A percentile compares a stretch with the other conserved stretches of the same genome.
Evolutionary conservation across 2,797 vertebrate genomes (phyloP).

Genomic region (Mionectes olivaceus): DNA sequence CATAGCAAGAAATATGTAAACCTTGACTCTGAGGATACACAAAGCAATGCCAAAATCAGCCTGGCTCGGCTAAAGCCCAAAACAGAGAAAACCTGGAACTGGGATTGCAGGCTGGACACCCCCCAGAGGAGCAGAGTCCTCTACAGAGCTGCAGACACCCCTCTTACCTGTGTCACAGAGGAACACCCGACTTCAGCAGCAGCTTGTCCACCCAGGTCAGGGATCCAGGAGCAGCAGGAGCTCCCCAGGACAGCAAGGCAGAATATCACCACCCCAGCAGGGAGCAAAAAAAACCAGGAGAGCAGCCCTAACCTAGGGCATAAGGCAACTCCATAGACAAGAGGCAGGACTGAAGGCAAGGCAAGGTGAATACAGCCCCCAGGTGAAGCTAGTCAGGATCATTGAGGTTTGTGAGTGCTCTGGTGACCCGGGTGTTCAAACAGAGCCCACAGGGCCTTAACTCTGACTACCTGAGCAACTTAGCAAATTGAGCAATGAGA

Average conservation of each 20-base stretch:
- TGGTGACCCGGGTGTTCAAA: neutral
- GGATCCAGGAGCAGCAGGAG: neutral
- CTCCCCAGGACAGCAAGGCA: neutral
- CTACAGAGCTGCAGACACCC: neutral
- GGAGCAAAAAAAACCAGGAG: neutral
- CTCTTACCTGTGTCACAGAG: neutral
- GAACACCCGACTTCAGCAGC: neutral
- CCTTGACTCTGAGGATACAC: neutral
- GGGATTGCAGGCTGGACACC: neutral
- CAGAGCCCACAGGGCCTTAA: neutral
- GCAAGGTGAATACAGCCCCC: neutral
- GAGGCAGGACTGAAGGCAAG: neutral
- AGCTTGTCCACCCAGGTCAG: neutral
- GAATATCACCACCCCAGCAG: neutral
- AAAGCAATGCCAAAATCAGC: neutral
- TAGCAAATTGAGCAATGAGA: neutral
- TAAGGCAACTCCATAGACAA: fast-evolving
- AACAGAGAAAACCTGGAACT: neutral
- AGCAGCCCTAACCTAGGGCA: neutral
- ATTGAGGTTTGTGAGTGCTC: neutral
- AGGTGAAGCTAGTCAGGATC: neutral
- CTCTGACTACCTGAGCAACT: neutral
- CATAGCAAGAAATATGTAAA: neutral
- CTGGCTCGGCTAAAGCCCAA: neutral
- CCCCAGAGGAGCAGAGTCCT: neutral